Conservation (phyloP, 2,113 vertebrate genomes). For the Labeo catla region DNA sequence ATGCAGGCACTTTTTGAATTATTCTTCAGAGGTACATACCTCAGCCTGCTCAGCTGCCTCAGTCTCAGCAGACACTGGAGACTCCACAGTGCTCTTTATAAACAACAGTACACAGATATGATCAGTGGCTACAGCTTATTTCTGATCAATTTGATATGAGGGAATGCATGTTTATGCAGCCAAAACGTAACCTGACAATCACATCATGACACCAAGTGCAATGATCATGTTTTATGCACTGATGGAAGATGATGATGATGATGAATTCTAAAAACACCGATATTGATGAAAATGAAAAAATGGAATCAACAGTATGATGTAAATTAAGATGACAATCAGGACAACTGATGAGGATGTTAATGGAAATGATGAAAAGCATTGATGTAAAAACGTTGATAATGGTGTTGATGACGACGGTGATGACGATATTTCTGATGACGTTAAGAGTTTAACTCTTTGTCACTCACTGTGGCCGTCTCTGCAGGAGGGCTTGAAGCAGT, state of each 20-base stretch:
- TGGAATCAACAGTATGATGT: background rate
- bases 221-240: background rate
- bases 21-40: conserved; percentile 62
- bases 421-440: conserved; percentile 29
- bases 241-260: background rate
- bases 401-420: conserved; percentile 13
- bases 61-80: conserved; percentile 66
- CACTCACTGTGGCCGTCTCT: conserved; percentile 85
- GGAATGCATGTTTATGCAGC: background rate
- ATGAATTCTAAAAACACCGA: background rate
- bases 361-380: background rate
- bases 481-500: conserved; percentile 56
- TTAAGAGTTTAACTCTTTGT: background rate
- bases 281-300: background rate
- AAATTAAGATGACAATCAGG: conserved; percentile 16
- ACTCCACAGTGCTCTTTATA: conserved; percentile 61
- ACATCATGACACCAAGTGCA: background rate
- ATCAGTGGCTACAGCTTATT: conserved; percentile 29
- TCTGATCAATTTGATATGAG: background rate
- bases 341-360: conserved; percentile 3
- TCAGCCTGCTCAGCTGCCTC: conserved; percentile 68
- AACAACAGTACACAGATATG: conserved; percentile 46
- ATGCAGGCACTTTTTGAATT: background rate
- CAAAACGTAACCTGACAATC: background rate
- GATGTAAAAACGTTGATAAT: background rate